These are phyloP conservation scores for Neodiprion virginianus DNA, from an alignment of 1,140 invertebrate species.

Conservation along the genomic window DNA sequence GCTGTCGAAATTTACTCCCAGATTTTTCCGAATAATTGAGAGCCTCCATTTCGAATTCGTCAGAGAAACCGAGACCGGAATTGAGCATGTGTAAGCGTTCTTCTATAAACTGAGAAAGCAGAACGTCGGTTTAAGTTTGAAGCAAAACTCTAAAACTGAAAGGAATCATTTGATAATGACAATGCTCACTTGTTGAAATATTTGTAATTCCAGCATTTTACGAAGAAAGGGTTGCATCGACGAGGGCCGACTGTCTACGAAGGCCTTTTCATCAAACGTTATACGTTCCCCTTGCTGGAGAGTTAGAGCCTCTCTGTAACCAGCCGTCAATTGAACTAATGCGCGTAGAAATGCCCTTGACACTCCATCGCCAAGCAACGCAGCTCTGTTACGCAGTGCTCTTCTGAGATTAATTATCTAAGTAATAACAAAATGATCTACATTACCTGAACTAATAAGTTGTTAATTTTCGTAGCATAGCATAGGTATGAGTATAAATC, in stretches of 20 bases:
- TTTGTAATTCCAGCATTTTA: constrained; percentile 92
- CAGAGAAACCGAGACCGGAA: constrained; percentile 86
- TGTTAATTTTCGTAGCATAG: too few relatives aligned
- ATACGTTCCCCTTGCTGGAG: constrained; percentile 82
- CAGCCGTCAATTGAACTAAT: constrained; percentile 90
- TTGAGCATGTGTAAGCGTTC: constrained; percentile 90
- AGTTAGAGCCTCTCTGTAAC: constrained; percentile 89
- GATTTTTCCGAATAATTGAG: constrained; percentile 85
- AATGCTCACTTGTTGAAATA: constrained; percentile 85
- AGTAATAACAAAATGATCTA: constrained; percentile 34
- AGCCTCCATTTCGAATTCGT: constrained; percentile 93
- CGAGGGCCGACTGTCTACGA: constrained; percentile 81
- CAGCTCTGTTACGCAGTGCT: constrained; percentile 73
- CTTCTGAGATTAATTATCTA: constrained; percentile 74
- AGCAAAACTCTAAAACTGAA: background rate
- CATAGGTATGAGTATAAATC: too few relatives aligned
- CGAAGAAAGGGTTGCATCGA: constrained; percentile 87
- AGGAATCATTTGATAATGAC: background rate
- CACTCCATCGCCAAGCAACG: constrained; percentile 85
- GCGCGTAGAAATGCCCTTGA: constrained; percentile 89
- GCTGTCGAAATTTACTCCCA: constrained; percentile 76
- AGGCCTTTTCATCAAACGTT: constrained; percentile 85
- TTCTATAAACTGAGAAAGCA: constrained; percentile 81
- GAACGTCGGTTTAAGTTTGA: background rate
- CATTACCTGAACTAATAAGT: background rate